These are phyloP conservation scores for Enteromius afrohamiltoni DNA, from an alignment of 2,797 vertebrate genomes.

Conservation along the genomic window DNA sequence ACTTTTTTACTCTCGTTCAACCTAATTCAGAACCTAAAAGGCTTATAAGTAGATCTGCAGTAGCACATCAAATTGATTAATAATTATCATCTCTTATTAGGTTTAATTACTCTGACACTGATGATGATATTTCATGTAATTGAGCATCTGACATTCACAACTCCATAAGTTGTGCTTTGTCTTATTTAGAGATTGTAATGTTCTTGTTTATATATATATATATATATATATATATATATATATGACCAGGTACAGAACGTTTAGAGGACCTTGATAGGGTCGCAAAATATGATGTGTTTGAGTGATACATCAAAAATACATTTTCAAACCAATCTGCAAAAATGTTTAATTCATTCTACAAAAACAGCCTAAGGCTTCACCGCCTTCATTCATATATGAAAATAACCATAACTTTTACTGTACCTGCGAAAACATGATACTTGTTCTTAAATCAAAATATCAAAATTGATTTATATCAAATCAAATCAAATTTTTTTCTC, in stretches of 20 bases:
- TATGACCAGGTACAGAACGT: background rate
- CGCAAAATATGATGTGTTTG: background rate
- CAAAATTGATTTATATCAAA: no score
- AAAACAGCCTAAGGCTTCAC: background rate
- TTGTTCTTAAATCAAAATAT: background rate
- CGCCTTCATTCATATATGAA: background rate
- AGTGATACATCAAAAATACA: background rate
- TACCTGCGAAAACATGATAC: background rate
- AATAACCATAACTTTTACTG: background rate
- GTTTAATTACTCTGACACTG: slow-evolving; percentile 13
- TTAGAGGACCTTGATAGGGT: background rate
- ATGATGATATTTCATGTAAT: slow-evolving; percentile 10
- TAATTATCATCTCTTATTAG: background rate
- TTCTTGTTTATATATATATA: background rate
- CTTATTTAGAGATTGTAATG: background rate
- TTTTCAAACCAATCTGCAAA: background rate
- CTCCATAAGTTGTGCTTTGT: background rate
- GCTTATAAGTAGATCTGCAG: background rate
- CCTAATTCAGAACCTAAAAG: background rate
- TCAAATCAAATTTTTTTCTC: no score
- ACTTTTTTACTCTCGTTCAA: background rate
- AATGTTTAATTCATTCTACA: background rate
- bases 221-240: no score
- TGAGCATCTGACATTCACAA: background rate
- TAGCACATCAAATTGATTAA: slow-evolving; percentile 12